Conservation (phyloP, 2,113 vertebrate genomes). For the Perccottus glenii region DNA sequence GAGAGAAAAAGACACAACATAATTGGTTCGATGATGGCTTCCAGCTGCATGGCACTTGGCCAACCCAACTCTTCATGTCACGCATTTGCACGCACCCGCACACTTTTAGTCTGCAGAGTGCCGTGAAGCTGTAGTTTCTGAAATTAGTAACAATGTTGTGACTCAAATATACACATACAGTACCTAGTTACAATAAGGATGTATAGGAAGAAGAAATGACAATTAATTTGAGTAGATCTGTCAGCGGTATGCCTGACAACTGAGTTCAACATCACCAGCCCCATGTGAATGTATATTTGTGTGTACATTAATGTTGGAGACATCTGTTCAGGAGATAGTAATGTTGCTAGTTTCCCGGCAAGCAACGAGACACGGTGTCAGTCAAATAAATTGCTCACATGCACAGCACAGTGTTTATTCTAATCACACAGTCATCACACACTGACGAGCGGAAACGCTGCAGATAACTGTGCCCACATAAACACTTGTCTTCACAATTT, state of each 20-base stretch:
- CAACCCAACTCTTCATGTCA: slow-evolving; percentile 87
- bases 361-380: slow-evolving; percentile 54
- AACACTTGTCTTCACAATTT: slow-evolving; percentile 20
- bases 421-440: slow-evolving; percentile 45
- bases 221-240: slow-evolving; percentile 11
- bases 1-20: slow-evolving; percentile 90
- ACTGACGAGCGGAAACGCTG: slow-evolving; percentile 36
- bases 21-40: slow-evolving; percentile 98
- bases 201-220: slow-evolving; percentile 6
- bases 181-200: neutral
- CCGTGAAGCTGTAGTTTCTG: slow-evolving; percentile 79
- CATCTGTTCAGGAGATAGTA: slow-evolving; percentile 71
- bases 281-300: slow-evolving; percentile 50
- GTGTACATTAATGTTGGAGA: slow-evolving; percentile 29
- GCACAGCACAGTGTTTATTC: slow-evolving; percentile 3
- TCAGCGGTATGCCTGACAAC: slow-evolving; percentile 17
- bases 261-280: slow-evolving; percentile 42
- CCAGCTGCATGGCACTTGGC: slow-evolving; percentile 90
- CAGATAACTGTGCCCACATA: slow-evolving; percentile 47
- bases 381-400: slow-evolving; percentile 55
- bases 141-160: slow-evolving; percentile 81
- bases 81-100: slow-evolving; percentile 18
- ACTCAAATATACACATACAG: slow-evolving; percentile 18
- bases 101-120: slow-evolving; percentile 31
- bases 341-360: slow-evolving; percentile 58